Evolutionary conservation across 2,797 vertebrate genomes (phyloP), one percentile per base, ranked within the genome.

Genomic region (Cossypha niveicapilla): DNA sequence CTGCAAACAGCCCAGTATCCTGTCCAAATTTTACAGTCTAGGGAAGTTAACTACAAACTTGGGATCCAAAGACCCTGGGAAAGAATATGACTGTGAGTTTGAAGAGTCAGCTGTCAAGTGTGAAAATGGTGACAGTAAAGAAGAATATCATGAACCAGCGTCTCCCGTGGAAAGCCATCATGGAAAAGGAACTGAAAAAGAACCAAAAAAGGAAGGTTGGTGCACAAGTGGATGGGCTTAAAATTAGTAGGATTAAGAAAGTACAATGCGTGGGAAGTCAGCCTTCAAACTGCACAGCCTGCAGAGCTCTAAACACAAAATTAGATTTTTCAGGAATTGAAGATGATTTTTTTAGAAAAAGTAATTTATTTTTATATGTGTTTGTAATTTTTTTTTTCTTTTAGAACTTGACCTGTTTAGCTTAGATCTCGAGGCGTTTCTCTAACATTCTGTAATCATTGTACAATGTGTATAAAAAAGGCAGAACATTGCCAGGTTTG

Each of bases 11-110:
- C 99, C 99, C 18, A 99, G 98, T 86, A 99, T 99, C 91, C 98
- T 99, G 92, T 99, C 99, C 34, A 99, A 99, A 98, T 99, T 99
- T 85, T 98, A 98, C 92, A 99, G 98, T 54, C 96, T 99, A 88
- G 99, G 99, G 13, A 99, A 98, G 92, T 93, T 98, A 92, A 98
- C 97, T 85, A 98, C 98, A 80, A 98, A 93, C 32, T 92, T 97
- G 8, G 97, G 95, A 60, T 79, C 95, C 27, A 99, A 96, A 97
- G 97, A 88, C 34, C 97, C 96, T 2, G 97, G 32, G 72, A 98
- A 98, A 91, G 61, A 95, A 4, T 97, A 96, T 42, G 95, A 92
- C 27, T 85, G 56, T 88, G 96, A 96, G 77, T 86, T 93, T 8
- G 92, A 96, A 70, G 95, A 94, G 47, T 68, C 94, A 11, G 60